Evolutionary conservation across 2,888 invertebrate species (phyloP), one percentile per base, ranked within the genome.

Genomic region (Leptogaster cylindrica): DNA sequence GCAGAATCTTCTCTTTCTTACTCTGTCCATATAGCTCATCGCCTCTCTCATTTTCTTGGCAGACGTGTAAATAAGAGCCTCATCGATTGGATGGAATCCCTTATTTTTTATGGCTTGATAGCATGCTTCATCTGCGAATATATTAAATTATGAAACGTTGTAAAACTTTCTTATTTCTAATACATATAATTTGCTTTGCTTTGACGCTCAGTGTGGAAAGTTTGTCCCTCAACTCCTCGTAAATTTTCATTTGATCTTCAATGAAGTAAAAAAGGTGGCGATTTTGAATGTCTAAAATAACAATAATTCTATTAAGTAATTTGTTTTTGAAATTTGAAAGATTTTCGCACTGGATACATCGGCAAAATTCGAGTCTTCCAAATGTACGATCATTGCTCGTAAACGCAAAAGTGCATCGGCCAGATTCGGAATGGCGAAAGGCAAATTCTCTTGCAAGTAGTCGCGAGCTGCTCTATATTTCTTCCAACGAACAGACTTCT

Each of bases 1-100:
- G 76, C 93, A 94, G 76, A 90, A 91, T 72, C 89, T 87, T 70
- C 91, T 85, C 76, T 95, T 95, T 74, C 88, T 89, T 0, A 92
- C 91, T 75, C 93, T 92, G 75, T 94, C 92, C 52, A 92, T 92
- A 76, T 93, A 95, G 2, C 92, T 90, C 87, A 92, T 90, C 72
- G 90, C 90, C 16, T 86, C 85, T 0, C 85, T 84, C 67, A 85
- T 84, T 75, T 85, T 86, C 25, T 86, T 85, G n/a, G 85, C 75
- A 4, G 86, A 83, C 0, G 85, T 81, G 75, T 75, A 81, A 48
- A 76, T 75, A 28, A 77, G 76, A 12, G 79, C 73, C 73, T 81
- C 81, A 75, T 94, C 93, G 73, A 93, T 91, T 5, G 87, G 87
- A 1, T 89, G 88, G 76, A 93, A 95, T 0, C 93, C 93, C 72